Conservation (phyloP, 2,113 vertebrate species). For the Hydrochoerus hydrochaeris region DNA sequence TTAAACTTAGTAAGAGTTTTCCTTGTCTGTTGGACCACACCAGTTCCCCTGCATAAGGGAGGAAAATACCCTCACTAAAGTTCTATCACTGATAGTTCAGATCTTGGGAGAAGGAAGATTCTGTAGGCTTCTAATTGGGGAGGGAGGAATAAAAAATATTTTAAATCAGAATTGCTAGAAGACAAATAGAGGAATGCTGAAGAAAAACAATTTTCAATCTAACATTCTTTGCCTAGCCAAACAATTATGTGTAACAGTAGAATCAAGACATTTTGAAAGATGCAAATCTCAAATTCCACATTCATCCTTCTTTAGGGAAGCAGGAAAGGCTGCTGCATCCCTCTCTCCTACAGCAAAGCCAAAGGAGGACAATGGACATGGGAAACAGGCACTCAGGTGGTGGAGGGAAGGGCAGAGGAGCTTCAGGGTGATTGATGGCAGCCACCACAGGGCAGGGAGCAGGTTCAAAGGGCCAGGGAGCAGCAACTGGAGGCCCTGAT, state of each 20-base stretch:
- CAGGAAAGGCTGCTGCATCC: neutral
- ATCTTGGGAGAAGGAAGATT: neutral
- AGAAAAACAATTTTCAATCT: slow-evolving; percentile 5
- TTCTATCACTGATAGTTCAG: neutral
- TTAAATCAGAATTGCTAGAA: neutral
- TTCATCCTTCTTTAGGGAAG: neutral
- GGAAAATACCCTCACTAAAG: neutral
- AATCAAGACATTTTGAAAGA: slow-evolving; percentile 22
- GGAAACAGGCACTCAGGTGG: neutral
- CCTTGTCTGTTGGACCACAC: neutral
- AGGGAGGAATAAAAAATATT: neutral
- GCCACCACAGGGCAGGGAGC: neutral
- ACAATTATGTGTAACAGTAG: neutral
- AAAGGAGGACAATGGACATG: neutral
- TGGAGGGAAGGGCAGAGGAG: neutral
- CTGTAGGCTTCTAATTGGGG: neutral
- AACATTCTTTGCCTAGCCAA: neutral
- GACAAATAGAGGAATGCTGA: neutral
- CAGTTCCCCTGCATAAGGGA: neutral
- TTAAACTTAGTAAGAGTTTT: slow-evolving; percentile 18
- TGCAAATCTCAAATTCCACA: neutral
- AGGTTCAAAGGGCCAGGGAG: neutral
- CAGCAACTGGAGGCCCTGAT: neutral
- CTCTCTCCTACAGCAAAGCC: neutral
- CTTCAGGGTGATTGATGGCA: neutral